phyloP scores from a whole-genome alignment of 92 coral and sea anemone genomes.

The Blastomussa wellsi region DNA sequence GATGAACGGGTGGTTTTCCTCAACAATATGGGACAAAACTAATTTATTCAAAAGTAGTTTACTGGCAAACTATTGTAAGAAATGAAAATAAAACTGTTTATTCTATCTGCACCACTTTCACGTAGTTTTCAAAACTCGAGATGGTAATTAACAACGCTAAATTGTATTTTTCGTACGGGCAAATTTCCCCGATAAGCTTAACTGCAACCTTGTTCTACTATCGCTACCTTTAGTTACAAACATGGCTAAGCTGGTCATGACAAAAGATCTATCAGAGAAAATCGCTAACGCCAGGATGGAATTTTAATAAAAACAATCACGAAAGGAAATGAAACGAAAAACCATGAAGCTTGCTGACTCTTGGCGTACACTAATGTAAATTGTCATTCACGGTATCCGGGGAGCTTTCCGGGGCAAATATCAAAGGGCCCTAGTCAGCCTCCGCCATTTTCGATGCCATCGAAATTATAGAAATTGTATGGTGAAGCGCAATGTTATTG shows the following conservation, averaged over 20 bases:
- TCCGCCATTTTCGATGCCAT: too few relatives aligned
- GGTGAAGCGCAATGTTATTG: too few relatives aligned
- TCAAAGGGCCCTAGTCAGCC: too few relatives aligned
- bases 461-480: too few relatives aligned
- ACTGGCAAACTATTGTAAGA: not conserved
- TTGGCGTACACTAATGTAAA: too few relatives aligned
- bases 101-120: not conserved
- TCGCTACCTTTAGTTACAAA: not conserved
- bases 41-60: not conserved
- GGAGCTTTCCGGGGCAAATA: too few relatives aligned
- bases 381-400: too few relatives aligned
- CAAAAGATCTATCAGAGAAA: not conserved
- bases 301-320: not conserved
- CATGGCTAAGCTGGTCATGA: not conserved
- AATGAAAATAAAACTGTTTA: not conserved
- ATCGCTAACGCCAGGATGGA: not conserved
- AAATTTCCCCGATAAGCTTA: not conserved
- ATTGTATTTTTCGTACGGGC: not conserved
- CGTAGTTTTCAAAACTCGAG: not conserved
- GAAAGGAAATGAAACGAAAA: not conserved
- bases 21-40: not conserved
- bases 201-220: not conserved
- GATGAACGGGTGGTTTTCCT: not conserved
- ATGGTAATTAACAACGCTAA: not conserved
- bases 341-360: too few relatives aligned